Conservation (phyloP, 2,888 invertebrate species). For the Phorcus lineatus region DNA sequence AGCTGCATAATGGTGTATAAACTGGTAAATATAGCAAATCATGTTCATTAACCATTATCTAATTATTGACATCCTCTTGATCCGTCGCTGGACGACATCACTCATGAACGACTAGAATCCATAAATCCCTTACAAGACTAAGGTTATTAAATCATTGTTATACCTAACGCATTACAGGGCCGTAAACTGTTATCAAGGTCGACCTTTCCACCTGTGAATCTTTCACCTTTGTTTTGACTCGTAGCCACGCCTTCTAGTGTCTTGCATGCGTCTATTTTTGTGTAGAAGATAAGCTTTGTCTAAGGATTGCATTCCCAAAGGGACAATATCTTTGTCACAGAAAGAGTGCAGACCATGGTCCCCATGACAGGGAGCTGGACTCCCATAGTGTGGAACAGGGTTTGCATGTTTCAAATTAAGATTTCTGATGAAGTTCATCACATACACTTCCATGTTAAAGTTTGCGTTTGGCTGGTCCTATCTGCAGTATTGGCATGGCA, state of each 20-base stretch:
- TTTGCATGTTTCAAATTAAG: constrained; percentile 6
- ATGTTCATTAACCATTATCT: background rate
- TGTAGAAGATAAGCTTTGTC: constrained; percentile 21
- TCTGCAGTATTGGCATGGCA: background rate
- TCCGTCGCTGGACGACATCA: constrained; percentile 21
- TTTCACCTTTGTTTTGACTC: background rate
- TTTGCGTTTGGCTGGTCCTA: background rate
- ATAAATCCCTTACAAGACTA: background rate
- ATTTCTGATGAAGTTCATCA: no score
- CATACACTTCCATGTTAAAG: background rate
- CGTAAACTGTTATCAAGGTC: background rate
- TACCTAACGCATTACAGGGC: background rate
- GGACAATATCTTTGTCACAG: constrained; percentile 24
- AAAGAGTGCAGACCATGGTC: background rate
- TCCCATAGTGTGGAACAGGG: background rate
- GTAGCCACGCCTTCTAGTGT: background rate
- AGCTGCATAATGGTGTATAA: background rate
- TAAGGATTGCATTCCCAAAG: background rate
- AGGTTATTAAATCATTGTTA: background rate
- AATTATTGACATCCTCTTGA: background rate
- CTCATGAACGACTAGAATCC: background rate
- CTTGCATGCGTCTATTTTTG: constrained; percentile 1
- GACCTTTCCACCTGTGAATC: background rate
- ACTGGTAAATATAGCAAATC: background rate
- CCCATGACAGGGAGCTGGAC: background rate